These are phyloP conservation scores for Protonemura montana DNA, from an alignment of 2,888 invertebrate species.

Conservation along the genomic window DNA sequence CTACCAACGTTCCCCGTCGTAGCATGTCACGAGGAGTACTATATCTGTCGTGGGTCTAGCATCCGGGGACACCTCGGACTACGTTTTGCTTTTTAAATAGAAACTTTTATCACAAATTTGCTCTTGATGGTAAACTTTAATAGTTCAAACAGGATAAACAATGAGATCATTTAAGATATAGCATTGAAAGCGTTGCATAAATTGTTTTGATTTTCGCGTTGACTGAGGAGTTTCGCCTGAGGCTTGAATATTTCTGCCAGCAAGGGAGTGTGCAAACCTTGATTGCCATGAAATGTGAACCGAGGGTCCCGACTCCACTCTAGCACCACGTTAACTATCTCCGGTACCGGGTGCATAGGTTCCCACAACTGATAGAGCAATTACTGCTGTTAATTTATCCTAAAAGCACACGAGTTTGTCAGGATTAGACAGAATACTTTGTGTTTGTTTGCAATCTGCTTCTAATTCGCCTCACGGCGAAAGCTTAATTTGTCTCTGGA, in stretches of 20 bases:
- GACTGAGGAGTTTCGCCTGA: no score
- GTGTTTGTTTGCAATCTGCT: constrained; percentile 7
- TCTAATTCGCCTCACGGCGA: neutral
- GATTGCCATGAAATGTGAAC: neutral
- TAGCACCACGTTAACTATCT: neutral
- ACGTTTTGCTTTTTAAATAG: no score
- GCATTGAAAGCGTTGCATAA: no score
- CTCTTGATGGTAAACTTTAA: no score
- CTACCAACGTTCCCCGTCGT: neutral
- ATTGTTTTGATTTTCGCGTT: no score
- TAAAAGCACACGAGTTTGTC: constrained; percentile 12
- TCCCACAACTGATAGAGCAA: constrained; percentile 12
- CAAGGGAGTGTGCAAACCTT: no score
- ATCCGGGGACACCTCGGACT: no score
- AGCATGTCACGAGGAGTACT: no score
- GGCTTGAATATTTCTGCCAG: no score
- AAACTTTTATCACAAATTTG: no score
- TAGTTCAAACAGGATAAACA: no score
- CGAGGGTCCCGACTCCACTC: neutral
- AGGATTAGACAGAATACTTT: constrained; percentile 12
- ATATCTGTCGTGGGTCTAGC: neutral
- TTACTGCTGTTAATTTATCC: constrained; percentile 12
- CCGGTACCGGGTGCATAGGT: neutral
- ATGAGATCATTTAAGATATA: no score
- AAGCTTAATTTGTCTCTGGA: neutral